Percentiles rank a stretch among this genome's conserved stretches.
phyloP scores from a whole-genome alignment of 92 coral and sea anemone species.

The Epizoanthus scotinus region DNA sequence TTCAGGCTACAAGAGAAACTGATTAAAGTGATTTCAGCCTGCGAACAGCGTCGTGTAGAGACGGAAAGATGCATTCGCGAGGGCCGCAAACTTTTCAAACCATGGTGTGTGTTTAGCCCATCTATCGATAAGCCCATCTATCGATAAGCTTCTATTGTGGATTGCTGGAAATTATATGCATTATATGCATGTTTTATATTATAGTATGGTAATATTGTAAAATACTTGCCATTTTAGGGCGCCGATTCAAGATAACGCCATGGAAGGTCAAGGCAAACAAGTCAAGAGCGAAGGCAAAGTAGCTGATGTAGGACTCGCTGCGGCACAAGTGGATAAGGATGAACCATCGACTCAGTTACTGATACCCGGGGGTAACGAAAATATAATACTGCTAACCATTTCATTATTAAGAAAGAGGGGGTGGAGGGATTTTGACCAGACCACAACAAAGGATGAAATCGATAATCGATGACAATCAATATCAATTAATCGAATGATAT shows the following conservation, averaged over 20 bases:
- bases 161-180: not conserved
- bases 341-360: not conserved
- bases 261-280: not conserved
- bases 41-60: conserved; percentile 15
- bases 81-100: conserved; percentile 40
- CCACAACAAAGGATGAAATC: too few species aligned
- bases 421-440: too few species aligned
- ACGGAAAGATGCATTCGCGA: conserved; percentile 29
- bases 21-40: not conserved
- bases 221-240: not conserved
- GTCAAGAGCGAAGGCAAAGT: not conserved
- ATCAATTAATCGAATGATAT: too few species aligned
- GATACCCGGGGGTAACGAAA: not conserved
- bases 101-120: conserved; percentile 5
- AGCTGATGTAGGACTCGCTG: not conserved
- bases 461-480: too few species aligned
- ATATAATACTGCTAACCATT: too few species aligned
- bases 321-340: not conserved
- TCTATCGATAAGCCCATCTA: not conserved
- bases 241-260: not conserved
- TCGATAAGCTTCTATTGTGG: not conserved
- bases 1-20: conserved; percentile 33
- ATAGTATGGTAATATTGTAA: not conserved
- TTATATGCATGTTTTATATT: not conserved
- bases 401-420: too few species aligned